Evolutionary conservation across 2,797 vertebrate species (phyloP), one percentile per base, ranked within the genome.

Genomic region (Halcyon leucocephala): DNA sequence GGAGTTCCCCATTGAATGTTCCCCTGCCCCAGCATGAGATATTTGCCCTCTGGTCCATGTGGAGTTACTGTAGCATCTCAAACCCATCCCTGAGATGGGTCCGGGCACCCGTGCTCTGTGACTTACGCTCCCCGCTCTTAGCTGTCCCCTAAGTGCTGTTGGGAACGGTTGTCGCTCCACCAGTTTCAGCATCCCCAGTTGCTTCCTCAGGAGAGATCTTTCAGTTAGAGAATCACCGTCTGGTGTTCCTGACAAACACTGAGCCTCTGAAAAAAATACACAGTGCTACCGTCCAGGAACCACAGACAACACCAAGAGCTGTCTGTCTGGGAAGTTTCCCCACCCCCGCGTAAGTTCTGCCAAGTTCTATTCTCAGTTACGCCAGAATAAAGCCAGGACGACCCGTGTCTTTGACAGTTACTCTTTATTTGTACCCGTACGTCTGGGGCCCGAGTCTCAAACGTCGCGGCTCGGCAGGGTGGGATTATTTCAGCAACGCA

Each of bases 241-340:
- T 95, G 82, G 89, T 0, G 0, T 80, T 88, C 83, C 65, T 15
- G 3, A 93, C 69, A 88, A 86, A 79, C 82, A 35, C 65, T 33
- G 91, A 93, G 94, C 86, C 72, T 92, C 82, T 31, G 46, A 91
- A 86, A 86, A 88, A 73, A 90, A 91, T 72, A 86, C 89, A 72
- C 65, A 35, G 49, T 86, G 84, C 96, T 96, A 86, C 96, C 91
- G 96, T 95, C 96, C 95, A 93, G 80, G 93, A 95, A 88, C 84
- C 92, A 91, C 92, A 95, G 91, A 86, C 94, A 86, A 86, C 84
- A 92, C 51, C 78, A 49, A 77, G 78, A 87, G 82, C 67, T 60
- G 72, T 22, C 78, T 92, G 96, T 73, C 96, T 96, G 93, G 86
- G 74, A 89, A 67, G 52, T 25, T 55, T 89, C 66, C 81, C 84